Evolutionary conservation across 2,797 vertebrate genomes (phyloP).

Genomic region (Botia almorhae): DNA sequence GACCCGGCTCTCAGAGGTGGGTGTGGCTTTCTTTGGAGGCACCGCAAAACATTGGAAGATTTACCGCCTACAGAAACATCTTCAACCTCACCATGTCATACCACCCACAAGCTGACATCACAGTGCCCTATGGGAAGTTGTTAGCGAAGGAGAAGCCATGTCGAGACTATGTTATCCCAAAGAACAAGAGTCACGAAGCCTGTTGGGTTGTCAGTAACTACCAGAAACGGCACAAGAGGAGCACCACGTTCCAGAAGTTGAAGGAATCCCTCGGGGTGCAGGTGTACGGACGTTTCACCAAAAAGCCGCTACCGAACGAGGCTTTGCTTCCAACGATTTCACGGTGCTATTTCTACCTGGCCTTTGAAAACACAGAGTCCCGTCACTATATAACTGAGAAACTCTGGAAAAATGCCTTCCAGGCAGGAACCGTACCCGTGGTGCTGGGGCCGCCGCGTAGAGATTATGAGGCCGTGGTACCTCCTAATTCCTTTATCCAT

Average conservation of each 20-base stretch:
- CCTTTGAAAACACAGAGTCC: conserved; percentile 88
- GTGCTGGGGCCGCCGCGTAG: conserved; percentile 83
- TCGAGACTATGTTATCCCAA: conserved; percentile 46
- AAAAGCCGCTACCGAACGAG: conserved; percentile 65
- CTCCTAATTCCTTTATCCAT: conserved; percentile 86
- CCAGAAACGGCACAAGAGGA: conserved; percentile 74
- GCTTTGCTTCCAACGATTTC: conserved; percentile 82
- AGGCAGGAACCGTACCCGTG: conserved; percentile 83
- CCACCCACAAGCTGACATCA: conserved; percentile 85
- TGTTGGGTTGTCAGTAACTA: conserved; percentile 94
- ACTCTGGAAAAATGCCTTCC: conserved; percentile 88
- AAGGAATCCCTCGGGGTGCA: conserved; percentile 73
- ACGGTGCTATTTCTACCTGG: conserved; percentile 89
- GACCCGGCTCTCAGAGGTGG: conserved; percentile 83
- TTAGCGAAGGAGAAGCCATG: conserved; percentile 57
- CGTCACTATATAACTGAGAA: conserved; percentile 95
- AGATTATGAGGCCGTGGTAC: conserved; percentile 84
- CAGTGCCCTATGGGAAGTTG: conserved; percentile 84
- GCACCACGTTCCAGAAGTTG: conserved; percentile 76
- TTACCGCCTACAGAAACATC: conserved; percentile 67
- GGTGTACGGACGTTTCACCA: conserved; percentile 77
- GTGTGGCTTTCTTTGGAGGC: conserved; percentile 91
- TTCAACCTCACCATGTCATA: conserved; percentile 94
- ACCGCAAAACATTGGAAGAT: conserved; percentile 71
- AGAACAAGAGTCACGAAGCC: conserved; percentile 77